These are phyloP conservation scores for Nomada lathburiana DNA, from an alignment of 2,888 invertebrate genomes.

Conservation along the genomic window DNA sequence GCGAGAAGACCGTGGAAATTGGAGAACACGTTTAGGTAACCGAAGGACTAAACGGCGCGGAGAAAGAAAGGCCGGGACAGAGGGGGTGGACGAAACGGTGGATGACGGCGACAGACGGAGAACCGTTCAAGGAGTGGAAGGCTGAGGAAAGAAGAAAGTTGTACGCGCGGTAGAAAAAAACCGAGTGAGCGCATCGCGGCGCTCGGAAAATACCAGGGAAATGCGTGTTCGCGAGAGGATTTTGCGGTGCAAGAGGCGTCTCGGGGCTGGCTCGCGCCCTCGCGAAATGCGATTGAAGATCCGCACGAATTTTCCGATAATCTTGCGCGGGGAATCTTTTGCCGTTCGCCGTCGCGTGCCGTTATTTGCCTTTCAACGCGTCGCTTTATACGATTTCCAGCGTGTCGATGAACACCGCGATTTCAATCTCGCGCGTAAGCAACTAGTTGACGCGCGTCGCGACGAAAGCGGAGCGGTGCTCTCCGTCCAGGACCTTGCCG, in stretches of 20 bases:
- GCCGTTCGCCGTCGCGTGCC: neutral
- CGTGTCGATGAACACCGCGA: conserved; percentile 30
- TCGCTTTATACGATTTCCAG: conserved; percentile 21
- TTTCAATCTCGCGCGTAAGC: conserved; percentile 48
- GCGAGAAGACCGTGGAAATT: conserved; percentile 6
- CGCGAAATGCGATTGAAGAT: conserved; percentile 41
- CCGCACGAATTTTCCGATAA: conserved; percentile 27
- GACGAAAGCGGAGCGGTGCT: neutral
- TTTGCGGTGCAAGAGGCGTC: conserved; percentile 35
- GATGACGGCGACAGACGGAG: neutral
- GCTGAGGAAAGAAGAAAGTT: conserved; percentile 30
- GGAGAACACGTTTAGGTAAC: neutral
- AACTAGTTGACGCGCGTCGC: conserved; percentile 35
- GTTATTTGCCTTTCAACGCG: conserved; percentile 19
- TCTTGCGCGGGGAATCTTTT: conserved; percentile 21
- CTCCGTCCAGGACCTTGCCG: neutral
- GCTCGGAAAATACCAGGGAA: conserved; percentile 59
- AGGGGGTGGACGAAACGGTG: conserved; percentile 32
- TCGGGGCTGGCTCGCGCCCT: conserved; percentile 2
- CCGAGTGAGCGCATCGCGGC: conserved; percentile 43
- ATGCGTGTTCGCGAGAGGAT: conserved; percentile 63
- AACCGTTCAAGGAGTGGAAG: neutral
- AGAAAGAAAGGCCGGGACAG: neutral
- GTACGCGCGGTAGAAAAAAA: conserved; percentile 25
- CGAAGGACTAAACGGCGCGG: conserved; percentile 49